Conservation (phyloP, 2,113 vertebrate genomes). For the Electrona antarctica region DNA sequence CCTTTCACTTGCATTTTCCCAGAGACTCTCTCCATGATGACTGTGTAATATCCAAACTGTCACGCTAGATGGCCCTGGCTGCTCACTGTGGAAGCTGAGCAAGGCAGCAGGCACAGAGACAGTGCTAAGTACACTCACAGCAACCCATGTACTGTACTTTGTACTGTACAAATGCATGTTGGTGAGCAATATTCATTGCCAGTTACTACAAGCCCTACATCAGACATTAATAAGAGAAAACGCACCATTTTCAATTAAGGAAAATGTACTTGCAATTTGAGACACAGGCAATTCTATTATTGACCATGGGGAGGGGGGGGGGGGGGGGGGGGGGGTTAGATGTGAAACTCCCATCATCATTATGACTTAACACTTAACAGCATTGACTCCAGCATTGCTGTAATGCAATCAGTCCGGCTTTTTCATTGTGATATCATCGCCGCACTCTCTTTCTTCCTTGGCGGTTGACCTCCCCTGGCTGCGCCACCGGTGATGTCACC, state of each 20-base stretch:
- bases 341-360: background rate
- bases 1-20: conserved; percentile 34
- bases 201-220: background rate
- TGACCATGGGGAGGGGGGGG: too few species aligned
- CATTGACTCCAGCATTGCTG: conserved; percentile 10
- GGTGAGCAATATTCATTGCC: conserved; percentile 14
- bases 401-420: background rate
- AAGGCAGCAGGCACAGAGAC: conserved; percentile 40
- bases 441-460: conserved; percentile 37
- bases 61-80: conserved; percentile 72
- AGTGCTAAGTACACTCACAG: background rate
- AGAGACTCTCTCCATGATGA: background rate
- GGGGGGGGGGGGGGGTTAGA: too few species aligned
- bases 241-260: background rate
- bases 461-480: conserved; percentile 55
- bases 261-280: background rate
- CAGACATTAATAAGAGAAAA: background rate
- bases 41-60: conserved; percentile 60
- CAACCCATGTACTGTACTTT: conserved; percentile 25
- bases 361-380: conserved; percentile 7
- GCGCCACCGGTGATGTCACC: conserved; percentile 62
- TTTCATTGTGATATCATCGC: conserved; percentile 17
- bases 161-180: conserved; percentile 12
- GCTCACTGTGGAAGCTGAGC: conserved; percentile 11
- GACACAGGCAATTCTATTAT: background rate